These are phyloP conservation scores for Drymonia ruficornis DNA, from an alignment of 2,888 invertebrate genomes.

Conservation along the genomic window DNA sequence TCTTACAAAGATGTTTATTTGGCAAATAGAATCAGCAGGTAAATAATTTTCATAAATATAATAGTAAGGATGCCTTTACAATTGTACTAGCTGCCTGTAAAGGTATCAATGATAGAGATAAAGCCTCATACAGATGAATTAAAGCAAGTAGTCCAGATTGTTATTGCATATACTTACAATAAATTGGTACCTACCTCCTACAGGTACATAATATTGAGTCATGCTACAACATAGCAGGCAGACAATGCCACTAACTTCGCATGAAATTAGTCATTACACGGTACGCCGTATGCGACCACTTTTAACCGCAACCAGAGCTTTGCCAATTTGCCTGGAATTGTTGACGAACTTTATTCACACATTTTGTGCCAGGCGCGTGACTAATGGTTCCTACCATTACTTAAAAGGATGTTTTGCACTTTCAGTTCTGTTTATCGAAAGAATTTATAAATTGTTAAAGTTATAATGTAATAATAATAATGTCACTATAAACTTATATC, in stretches of 20 bases:
- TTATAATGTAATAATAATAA: too few relatives aligned
- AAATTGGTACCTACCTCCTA: not conserved
- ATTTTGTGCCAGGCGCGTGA: not conserved
- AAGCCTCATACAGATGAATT: not conserved
- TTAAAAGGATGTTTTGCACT: too few relatives aligned
- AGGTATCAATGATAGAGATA: not conserved
- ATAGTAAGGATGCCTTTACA: not conserved
- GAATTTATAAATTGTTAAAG: too few relatives aligned
- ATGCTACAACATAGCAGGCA: conserved; percentile 18
- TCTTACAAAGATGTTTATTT: not conserved
- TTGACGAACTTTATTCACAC: conserved; percentile 19
- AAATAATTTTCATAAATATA: not conserved
- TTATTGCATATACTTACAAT: too few relatives aligned
- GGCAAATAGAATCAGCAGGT: not conserved
- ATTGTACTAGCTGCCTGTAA: not conserved
- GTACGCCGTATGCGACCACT: conserved; percentile 12
- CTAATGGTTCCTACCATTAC: too few relatives aligned
- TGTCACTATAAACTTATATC: too few relatives aligned
- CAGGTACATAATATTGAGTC: conserved; percentile 22
- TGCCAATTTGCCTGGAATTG: conserved; percentile 19
- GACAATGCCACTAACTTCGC: conserved; percentile 25
- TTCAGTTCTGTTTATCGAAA: too few relatives aligned
- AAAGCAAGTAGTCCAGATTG: not conserved
- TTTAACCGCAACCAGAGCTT: conserved; percentile 35
- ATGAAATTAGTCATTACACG: conserved; percentile 36